Evolutionary conservation across 2,113 vertebrate species (phyloP).

Genomic region (Miniopterus natalensis): DNA sequence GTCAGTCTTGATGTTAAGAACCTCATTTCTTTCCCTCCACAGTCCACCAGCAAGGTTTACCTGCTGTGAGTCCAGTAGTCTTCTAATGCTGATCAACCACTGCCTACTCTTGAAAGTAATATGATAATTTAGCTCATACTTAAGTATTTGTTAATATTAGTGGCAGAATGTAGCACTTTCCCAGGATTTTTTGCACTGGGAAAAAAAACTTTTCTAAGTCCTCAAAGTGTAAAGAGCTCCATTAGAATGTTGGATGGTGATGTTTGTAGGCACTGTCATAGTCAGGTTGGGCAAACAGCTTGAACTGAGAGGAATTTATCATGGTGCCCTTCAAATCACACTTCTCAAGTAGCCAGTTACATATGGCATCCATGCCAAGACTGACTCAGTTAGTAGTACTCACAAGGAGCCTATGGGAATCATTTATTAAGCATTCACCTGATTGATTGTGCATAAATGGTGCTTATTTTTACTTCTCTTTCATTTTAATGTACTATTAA

Average conservation of each 20-base stretch:
- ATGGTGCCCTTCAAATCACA: slow-evolving; percentile 40
- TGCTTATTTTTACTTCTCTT: slow-evolving; percentile 25
- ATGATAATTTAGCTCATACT: background rate
- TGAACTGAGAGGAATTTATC: background rate
- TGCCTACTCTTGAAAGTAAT: slow-evolving; percentile 15
- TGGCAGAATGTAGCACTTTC: background rate
- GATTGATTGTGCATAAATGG: slow-evolving; percentile 50
- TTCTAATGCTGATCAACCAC: background rate
- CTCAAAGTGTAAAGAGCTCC: slow-evolving; percentile 6
- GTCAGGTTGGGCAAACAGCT: background rate
- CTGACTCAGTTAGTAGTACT: slow-evolving; percentile 38
- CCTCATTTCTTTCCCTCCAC: background rate
- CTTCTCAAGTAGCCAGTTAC: background rate
- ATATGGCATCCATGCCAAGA: background rate
- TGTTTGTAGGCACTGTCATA: background rate
- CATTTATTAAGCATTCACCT: background rate
- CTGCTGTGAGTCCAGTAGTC: background rate
- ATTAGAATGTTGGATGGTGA: background rate
- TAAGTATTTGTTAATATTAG: background rate
- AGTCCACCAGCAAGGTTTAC: background rate
- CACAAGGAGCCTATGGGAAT: background rate
- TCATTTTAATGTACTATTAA: slow-evolving; percentile 39
- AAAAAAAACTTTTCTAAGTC: background rate
- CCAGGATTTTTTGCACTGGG: background rate
- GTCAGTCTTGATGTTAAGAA: background rate